Conservation (phyloP, 2,888 invertebrate genomes). For the Halocaridina rubra region DNA sequence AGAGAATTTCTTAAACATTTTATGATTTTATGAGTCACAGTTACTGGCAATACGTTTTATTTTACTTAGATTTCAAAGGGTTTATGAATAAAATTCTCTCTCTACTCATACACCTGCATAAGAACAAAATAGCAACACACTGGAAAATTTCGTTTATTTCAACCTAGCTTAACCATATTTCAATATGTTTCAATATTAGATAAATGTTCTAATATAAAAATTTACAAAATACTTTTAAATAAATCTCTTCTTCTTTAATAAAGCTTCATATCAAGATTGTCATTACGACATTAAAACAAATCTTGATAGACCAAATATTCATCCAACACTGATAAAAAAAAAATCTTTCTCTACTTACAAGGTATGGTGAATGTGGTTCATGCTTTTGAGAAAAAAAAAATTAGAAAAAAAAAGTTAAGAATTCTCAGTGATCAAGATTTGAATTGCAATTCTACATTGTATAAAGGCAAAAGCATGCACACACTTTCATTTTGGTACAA, state of each 20-base stretch:
- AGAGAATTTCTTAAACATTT: background rate
- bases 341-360: too few relatives aligned
- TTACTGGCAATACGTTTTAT: background rate
- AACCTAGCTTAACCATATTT: too few relatives aligned
- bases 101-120: background rate
- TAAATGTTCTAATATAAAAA: too few relatives aligned
- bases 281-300: too few relatives aligned
- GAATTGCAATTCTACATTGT: background rate
- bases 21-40: background rate
- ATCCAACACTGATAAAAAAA: too few relatives aligned
- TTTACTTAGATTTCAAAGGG: background rate
- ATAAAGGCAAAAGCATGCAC: background rate
- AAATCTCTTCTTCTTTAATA: too few relatives aligned
- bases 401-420: background rate
- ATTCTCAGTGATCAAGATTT: background rate
- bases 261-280: too few relatives aligned
- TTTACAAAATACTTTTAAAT: too few relatives aligned
- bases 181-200: too few relatives aligned
- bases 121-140: too few relatives aligned
- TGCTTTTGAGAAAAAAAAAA: background rate
- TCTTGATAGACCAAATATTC: too few relatives aligned
- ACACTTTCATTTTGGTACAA: constrained; percentile 24
- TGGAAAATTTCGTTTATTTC: too few relatives aligned
- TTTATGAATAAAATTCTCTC: background rate
- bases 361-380: background rate